phyloP scores from a whole-genome alignment of 2,888 invertebrate genomes.

The Tridacna gigas region DNA sequence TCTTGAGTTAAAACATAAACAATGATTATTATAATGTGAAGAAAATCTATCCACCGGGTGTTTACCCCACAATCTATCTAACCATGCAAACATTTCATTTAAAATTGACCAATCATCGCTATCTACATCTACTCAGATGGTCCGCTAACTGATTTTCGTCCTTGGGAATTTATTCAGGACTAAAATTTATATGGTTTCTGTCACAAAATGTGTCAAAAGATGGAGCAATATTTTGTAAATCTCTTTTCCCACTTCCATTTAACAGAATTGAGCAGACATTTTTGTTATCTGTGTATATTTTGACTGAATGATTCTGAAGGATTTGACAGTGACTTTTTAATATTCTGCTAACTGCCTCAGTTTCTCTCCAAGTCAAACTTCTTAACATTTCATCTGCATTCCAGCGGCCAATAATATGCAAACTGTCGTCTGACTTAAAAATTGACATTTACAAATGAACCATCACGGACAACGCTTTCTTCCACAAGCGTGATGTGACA shows the following conservation, averaged over 20 bases:
- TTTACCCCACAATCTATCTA: no score
- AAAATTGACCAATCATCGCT: no score
- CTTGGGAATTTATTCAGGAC: not conserved
- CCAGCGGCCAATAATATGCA: conserved; percentile 18
- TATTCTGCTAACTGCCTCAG: conserved; percentile 28
- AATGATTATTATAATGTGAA: no score
- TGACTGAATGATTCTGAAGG: not conserved
- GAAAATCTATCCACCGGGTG: no score
- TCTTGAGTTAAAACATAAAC: no score
- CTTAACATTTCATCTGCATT: not conserved
- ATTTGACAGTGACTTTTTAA: not conserved
- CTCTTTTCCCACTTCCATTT: not conserved
- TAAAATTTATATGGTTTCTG: not conserved
- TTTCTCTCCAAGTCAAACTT: conserved; percentile 28
- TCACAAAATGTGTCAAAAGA: not conserved
- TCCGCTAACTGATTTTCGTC: not conserved
- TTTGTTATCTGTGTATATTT: conserved; percentile 6
- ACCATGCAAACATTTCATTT: no score
- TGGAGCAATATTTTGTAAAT: conserved; percentile 6
- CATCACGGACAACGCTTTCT: no score
- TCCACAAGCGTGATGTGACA: no score
- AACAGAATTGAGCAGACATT: not conserved
- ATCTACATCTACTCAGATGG: not conserved
- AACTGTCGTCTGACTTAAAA: not conserved
- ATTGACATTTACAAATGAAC: no score